phyloP scores from a whole-genome alignment of 2,797 vertebrate genomes.

The Triplophysa bombifrons region DNA sequence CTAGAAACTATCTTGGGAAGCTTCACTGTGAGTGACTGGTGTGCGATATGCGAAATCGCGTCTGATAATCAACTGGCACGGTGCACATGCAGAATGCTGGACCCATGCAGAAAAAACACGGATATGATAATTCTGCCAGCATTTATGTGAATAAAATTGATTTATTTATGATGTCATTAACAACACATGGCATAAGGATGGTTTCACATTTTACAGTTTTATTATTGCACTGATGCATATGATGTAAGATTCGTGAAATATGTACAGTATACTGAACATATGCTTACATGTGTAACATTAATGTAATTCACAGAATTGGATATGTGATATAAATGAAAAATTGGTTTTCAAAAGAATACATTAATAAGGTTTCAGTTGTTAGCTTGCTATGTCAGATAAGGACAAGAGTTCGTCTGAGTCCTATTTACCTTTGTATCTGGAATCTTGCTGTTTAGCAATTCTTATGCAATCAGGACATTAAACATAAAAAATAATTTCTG shows the following conservation, averaged over 20 bases:
- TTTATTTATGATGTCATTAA: neutral
- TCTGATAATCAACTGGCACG: slow-evolving; percentile 26
- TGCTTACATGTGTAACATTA: neutral
- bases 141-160: neutral
- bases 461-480: too few relatives aligned
- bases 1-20: slow-evolving; percentile 41
- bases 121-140: neutral
- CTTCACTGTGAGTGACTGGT: slow-evolving; percentile 40
- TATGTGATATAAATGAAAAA: neutral
- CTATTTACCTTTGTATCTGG: neutral
- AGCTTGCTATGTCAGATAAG: neutral
- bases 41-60: slow-evolving; percentile 42
- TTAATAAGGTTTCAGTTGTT: neutral
- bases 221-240: too few relatives aligned
- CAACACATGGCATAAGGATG: too few relatives aligned
- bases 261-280: too few relatives aligned
- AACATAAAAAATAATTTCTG: too few relatives aligned
- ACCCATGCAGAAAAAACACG: neutral
- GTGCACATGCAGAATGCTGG: slow-evolving; percentile 3
- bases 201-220: neutral
- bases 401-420: neutral
- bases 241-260: too few relatives aligned
- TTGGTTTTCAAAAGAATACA: neutral
- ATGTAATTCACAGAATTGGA: neutral
- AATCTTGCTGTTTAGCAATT: neutral